phyloP scores from a whole-genome alignment of 2,888 invertebrate genomes.

The Morinoia aosen region DNA sequence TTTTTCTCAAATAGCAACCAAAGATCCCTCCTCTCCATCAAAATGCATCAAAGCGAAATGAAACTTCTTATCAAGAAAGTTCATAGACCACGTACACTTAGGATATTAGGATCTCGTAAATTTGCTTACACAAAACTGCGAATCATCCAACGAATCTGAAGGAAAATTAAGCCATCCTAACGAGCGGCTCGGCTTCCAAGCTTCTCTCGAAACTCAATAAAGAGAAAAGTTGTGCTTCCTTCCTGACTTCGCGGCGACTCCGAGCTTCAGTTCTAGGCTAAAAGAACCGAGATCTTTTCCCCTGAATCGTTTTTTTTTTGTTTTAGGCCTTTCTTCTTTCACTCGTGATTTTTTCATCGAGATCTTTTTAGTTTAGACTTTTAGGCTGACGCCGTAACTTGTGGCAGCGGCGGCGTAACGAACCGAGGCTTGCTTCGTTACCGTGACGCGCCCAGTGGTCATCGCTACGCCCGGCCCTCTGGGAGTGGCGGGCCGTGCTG shows the following conservation, averaged over 20 bases:
- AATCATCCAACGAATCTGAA: constrained; percentile 31
- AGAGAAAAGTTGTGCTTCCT: constrained; percentile 46
- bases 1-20: too few relatives aligned
- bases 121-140: background rate
- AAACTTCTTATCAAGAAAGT: too few relatives aligned
- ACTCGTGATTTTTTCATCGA: background rate
- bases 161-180: constrained; percentile 37
- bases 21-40: too few relatives aligned
- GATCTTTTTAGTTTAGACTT: constrained; percentile 20
- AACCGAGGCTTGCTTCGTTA: constrained; percentile 31
- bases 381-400: constrained; percentile 40
- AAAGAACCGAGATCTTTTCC: background rate
- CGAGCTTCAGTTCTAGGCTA: background rate
- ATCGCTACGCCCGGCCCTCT: background rate
- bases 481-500: background rate
- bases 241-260: constrained; percentile 24
- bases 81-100: too few relatives aligned
- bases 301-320: background rate
- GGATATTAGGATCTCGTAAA: background rate
- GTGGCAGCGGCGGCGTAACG: constrained; percentile 38
- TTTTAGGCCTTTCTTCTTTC: background rate
- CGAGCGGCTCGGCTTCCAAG: constrained; percentile 34
- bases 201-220: constrained; percentile 51
- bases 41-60: too few relatives aligned
- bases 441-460: constrained; percentile 13